Evolutionary conservation across 2,797 vertebrate species (phyloP).

Genomic region (Nasua narica): DNA sequence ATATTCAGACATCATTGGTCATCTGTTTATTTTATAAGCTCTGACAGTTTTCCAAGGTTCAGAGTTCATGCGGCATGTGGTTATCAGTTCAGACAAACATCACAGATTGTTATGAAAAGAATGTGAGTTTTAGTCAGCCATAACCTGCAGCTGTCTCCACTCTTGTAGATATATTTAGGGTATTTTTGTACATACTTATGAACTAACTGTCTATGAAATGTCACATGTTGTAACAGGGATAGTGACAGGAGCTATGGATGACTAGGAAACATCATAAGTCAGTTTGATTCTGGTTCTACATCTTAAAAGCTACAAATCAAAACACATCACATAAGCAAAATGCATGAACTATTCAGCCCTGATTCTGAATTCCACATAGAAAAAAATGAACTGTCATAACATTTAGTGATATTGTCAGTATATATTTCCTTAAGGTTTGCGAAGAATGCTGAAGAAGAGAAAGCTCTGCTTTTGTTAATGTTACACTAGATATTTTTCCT

Average conservation of each 20-base stretch:
- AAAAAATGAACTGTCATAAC: neutral
- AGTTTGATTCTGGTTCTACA: constrained; percentile 13
- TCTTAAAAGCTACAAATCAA: constrained; percentile 50
- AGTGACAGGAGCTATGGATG: neutral
- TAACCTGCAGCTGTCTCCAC: neutral
- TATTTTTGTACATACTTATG: neutral
- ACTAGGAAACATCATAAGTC: constrained; percentile 1
- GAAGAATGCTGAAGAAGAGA: neutral
- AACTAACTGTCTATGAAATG: constrained; percentile 6
- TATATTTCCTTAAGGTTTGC: neutral
- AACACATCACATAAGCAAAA: constrained; percentile 21
- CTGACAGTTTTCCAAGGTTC: constrained; percentile 25
- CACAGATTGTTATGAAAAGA: constrained; percentile 41
- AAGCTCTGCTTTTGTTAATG: neutral
- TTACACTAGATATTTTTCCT: neutral
- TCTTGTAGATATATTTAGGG: constrained; percentile 3
- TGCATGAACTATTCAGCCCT: neutral
- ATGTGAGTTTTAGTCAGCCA: neutral
- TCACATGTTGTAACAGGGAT: neutral
- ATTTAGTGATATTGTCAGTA: constrained; percentile 29
- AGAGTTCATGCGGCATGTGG: constrained; percentile 10
- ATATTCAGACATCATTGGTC: neutral
- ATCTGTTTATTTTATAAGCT: constrained; percentile 54
- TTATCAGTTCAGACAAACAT: constrained; percentile 46
- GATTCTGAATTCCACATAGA: constrained; percentile 7